Evolutionary conservation across 2,888 invertebrate species (phyloP).

Genomic region (Macrophya alboannulata): DNA sequence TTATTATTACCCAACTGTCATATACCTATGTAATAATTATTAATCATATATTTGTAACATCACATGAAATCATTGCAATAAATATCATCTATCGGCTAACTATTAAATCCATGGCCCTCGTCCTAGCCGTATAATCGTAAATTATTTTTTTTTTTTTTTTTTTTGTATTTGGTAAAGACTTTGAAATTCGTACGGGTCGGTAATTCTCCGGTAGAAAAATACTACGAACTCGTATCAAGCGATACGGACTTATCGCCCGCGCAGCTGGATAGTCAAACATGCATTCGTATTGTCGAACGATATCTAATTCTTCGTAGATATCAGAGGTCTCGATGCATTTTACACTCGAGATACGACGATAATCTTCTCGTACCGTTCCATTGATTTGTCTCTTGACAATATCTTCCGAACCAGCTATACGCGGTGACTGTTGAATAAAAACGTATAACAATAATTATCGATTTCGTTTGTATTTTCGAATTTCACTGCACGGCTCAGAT

Average conservation of each 20-base stretch:
- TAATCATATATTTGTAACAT: constrained; percentile 34
- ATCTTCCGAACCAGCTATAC: neutral
- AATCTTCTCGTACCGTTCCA: neutral
- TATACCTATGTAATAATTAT: constrained; percentile 23
- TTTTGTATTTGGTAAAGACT: neutral
- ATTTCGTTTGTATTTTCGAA: too few species aligned
- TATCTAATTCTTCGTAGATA: too few species aligned
- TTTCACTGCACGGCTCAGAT: too few species aligned
- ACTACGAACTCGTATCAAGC: neutral
- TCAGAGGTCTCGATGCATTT: neutral
- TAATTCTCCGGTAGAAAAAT: neutral
- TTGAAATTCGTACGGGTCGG: too few species aligned
- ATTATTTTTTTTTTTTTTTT: neutral
- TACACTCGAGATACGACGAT: neutral
- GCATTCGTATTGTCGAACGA: too few species aligned
- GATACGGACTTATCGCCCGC: neutral
- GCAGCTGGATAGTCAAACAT: neutral
- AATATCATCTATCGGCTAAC: constrained; percentile 38
- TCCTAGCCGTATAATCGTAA: neutral
- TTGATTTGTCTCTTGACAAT: neutral
- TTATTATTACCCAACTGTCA: constrained; percentile 7
- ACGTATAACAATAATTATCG: too few species aligned
- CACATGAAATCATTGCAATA: constrained; percentile 42
- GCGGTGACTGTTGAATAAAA: too few species aligned
- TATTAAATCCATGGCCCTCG: neutral